Evolutionary conservation across 2,888 invertebrate genomes (phyloP).

Genomic region (Vanessa cardui): DNA sequence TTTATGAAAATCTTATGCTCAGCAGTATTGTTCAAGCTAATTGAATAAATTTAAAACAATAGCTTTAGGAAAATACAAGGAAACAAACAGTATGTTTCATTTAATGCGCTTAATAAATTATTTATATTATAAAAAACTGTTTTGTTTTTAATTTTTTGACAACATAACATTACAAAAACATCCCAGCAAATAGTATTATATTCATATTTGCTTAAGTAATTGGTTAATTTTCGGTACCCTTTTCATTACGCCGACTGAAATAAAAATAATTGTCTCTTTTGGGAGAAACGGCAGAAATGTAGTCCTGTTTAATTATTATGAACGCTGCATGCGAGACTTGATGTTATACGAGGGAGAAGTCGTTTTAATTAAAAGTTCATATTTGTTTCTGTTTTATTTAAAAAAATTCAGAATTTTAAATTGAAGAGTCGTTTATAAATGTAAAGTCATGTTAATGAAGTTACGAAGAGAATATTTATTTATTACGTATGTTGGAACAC

Average conservation of each 20-base stretch:
- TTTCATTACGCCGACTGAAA: conserved; percentile 47
- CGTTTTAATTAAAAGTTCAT: conserved; percentile 28
- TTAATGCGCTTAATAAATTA: not conserved
- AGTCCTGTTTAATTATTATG: conserved; percentile 35
- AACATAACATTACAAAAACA: not conserved
- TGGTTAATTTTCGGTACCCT: conserved; percentile 12
- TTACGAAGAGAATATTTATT: no score
- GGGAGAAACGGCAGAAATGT: conserved; percentile 28
- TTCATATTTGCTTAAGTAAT: not conserved
- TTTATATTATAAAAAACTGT: not conserved
- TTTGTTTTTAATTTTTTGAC: not conserved
- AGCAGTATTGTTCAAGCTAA: no score
- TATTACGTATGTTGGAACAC: no score
- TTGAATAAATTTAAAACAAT: no score
- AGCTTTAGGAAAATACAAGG: no score
- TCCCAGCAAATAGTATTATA: not conserved
- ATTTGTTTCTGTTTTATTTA: conserved; percentile 13
- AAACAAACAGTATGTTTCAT: not conserved
- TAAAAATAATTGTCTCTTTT: conserved; percentile 43
- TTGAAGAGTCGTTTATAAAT: not conserved
- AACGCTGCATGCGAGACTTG: conserved; percentile 23
- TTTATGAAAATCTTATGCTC: no score
- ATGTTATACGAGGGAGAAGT: conserved; percentile 20
- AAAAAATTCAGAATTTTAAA: not conserved
- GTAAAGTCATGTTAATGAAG: not conserved